phyloP scores from a whole-genome alignment of 2,113 vertebrate genomes.

The Micromys minutus region DNA sequence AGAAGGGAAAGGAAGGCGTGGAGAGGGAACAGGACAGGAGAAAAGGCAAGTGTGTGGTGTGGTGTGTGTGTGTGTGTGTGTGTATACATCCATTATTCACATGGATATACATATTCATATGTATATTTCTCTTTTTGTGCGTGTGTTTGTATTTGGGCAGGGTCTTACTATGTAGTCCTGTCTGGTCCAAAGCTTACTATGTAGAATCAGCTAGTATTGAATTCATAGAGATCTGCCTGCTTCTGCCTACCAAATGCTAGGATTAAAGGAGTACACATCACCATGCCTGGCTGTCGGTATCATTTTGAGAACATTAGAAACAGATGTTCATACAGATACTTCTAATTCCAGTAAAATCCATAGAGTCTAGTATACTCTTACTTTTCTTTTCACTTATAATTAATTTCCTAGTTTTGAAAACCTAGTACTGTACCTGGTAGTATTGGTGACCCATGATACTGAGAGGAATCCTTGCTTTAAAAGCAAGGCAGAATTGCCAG shows the following conservation, averaged over 20 bases:
- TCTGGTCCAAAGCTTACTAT: neutral
- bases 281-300: neutral
- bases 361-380: neutral
- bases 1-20: neutral
- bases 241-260: neutral
- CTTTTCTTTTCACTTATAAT: neutral
- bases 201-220: neutral
- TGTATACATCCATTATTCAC: neutral
- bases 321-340: neutral
- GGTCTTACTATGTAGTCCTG: neutral
- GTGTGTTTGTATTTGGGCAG: neutral
- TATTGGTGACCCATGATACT: neutral
- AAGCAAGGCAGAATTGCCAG: neutral
- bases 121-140: neutral
- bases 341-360: neutral
- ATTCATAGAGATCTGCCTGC: neutral
- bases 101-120: neutral
- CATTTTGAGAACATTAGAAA: slow-evolving; percentile 9
- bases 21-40: neutral
- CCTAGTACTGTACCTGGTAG: neutral
- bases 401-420: neutral
- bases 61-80: neutral
- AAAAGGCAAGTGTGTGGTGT: neutral
- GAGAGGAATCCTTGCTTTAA: neutral
- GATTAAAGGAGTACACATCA: neutral